These are phyloP conservation scores for Heterochromis multidens DNA, from an alignment of 2,113 vertebrate species.

Conservation along the genomic window DNA sequence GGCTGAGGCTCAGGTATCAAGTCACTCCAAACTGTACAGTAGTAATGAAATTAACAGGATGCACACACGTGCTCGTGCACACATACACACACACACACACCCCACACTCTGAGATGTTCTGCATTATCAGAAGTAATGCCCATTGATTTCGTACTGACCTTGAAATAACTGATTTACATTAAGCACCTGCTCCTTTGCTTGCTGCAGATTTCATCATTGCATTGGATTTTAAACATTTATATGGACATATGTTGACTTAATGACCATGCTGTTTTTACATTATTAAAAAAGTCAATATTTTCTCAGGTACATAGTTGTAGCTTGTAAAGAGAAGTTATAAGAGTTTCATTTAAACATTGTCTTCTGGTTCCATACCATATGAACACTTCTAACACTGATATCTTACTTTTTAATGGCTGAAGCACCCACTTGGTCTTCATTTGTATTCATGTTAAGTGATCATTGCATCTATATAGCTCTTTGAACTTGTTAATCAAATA, in stretches of 20 bases:
- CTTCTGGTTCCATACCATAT: background rate
- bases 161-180: constrained; percentile 23
- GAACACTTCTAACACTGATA: background rate
- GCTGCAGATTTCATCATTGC: constrained; percentile 19
- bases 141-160: constrained; percentile 17
- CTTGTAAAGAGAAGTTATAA: background rate
- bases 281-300: constrained; percentile 31
- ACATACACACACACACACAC: background rate
- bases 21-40: constrained; percentile 33
- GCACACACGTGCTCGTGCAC: background rate
- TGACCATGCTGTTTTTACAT: constrained; percentile 7
- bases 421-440: background rate
- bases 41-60: constrained; percentile 43
- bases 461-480: background rate
- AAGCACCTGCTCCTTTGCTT: background rate
- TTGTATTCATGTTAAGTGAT: background rate
- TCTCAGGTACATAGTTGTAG: background rate
- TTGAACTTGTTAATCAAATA: background rate
- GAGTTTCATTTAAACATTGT: background rate
- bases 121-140: background rate
- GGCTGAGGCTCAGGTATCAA: constrained; percentile 51
- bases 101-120: background rate
- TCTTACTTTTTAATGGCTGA: background rate
- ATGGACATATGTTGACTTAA: constrained; percentile 10
- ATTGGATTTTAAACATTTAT: constrained; percentile 27